Base-by-base conservation (phyloP, 2,797 vertebrate genomes). In the Phaenicophaeus curvirostris region DNA sequence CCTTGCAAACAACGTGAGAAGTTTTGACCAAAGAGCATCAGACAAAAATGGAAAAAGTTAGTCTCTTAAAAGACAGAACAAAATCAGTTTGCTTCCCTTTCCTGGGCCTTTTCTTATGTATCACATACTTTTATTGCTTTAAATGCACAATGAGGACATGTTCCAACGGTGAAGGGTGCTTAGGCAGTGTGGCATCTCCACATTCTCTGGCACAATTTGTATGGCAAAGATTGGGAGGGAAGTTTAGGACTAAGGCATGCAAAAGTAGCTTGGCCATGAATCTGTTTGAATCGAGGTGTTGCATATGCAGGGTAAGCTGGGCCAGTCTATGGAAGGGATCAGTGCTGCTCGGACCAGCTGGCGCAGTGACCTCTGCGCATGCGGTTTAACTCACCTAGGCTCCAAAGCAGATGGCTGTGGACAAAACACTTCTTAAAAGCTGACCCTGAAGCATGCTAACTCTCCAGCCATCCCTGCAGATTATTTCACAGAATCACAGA, bases 341-440 rank as follows among this genome's bases (percentile, higher is more conserved):
- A 31, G 31, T 0, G 0, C 41, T 63, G 57, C 79, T 61, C 0
- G 0, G 35, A 53, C 73, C 80, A 71, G 53, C 53, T 67, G 66
- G 25, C 33, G 3, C 1, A 0, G 18, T 41, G 53, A 16, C 50
- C 50, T 54, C 57, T 15, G 33, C 41, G 44, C 2, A 0, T 72
- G 62, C 2, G 8, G 25, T 28, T 63, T 35, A 53, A 31, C 78
- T 77, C 76, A 67, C 42, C 61, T 41, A 27, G 67, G 33, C 75
- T 75, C 58, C 84, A 57, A 21, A 79, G 87, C 42, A 66, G 63
- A 44, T 33, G 48, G 42, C n/a, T 92, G 42, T 0, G 0, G 37
- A 7, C 58, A 82, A 73, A 76, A 12, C 53, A 37, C 12, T 48
- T 44, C 2, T 2, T 66, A 58, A 44, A 42, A 68, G 28, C 53